Conservation (phyloP, 2,888 invertebrate species). For the Brachynemurus nebulosus region DNA sequence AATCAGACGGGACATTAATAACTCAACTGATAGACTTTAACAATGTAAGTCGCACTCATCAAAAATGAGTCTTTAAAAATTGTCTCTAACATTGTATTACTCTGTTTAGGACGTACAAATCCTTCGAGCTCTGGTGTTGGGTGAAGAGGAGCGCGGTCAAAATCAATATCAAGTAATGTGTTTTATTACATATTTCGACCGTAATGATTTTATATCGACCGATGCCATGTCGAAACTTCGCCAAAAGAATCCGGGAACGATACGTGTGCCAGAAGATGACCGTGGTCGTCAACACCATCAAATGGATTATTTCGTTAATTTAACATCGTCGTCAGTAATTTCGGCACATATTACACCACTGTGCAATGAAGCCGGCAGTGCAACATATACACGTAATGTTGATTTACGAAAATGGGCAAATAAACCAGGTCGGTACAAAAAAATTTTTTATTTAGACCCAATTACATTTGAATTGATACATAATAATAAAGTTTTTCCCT, state of each 20-base stretch:
- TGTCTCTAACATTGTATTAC: background rate
- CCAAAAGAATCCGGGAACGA: constrained; percentile 48
- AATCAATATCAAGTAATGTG: constrained; percentile 81
- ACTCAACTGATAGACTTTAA: background rate
- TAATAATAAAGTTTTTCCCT: too few species aligned
- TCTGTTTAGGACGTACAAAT: constrained; percentile 72
- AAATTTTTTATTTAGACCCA: too few species aligned
- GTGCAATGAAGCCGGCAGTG: constrained; percentile 63
- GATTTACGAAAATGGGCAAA: constrained; percentile 71
- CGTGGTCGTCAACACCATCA: constrained; percentile 69
- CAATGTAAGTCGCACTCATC: background rate
- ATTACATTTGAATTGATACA: too few species aligned
- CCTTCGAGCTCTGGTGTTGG: constrained; percentile 73
- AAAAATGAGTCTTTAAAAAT: background rate
- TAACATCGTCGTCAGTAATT: constrained; percentile 51
- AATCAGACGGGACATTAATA: background rate
- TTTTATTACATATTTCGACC: constrained; percentile 78
- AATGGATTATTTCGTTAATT: constrained; percentile 68
- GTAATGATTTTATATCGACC: constrained; percentile 88
- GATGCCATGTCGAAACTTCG: constrained; percentile 93
- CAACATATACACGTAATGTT: constrained; percentile 61
- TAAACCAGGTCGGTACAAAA: constrained; percentile 64
- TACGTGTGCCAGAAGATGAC: constrained; percentile 83
- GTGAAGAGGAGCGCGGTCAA: constrained; percentile 86
- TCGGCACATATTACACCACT: constrained; percentile 60